Base-by-base conservation (phyloP, 2,113 vertebrate genomes). In the Ciconia boyciana region DNA sequence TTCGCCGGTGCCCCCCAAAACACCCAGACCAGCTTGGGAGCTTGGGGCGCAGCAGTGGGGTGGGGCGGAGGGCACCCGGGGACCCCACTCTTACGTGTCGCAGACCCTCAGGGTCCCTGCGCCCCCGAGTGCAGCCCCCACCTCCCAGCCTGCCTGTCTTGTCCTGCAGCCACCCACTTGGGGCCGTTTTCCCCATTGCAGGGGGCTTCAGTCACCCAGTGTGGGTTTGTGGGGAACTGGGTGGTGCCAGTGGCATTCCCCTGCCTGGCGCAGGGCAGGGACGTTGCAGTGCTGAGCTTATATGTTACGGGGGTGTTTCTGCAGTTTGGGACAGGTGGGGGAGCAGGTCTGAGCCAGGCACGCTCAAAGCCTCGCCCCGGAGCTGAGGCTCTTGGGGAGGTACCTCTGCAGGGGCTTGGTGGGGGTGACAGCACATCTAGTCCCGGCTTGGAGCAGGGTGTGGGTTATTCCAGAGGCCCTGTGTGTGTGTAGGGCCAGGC, bases 51-150 rank as follows among this genome's bases (percentile, higher is more conserved):
- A 29, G 57, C 21, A 10, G 6, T 3, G 12, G 13, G 41, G 16
- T 8, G 15, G 6, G 22, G 39, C 3, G 3, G 8, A 22, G 8
- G 36, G 44, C 49, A 8, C 29, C 3, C 5, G 3, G 43, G 9
- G 12, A 5, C 5, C 4, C 10, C 7, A 3, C 2, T 6, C 17
- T 18, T 5, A 0, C 21, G 1, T 26, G 41, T 16, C 8, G 0
- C 46, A n/a, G 76, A 16, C 5, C 16, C 31, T 24, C 13, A 1
- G 64, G 36, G 4, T 61, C 26, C 26, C 13, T 5, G 15, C 24
- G 1, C 4, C 4, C 13, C 4, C 2, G 15, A 20, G 19, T 43
- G 36, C 34, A 62, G 22, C 24, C 69, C 8, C 28, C 11, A 7
- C 14, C 8, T 32, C 31, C 57, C 8, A 2, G 7, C 1, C 8